Percentiles rank a stretch among this genome's conserved stretches.
Evolutionary conservation across 2,113 vertebrate species (phyloP).

Genomic region (Mustelus asterias): DNA sequence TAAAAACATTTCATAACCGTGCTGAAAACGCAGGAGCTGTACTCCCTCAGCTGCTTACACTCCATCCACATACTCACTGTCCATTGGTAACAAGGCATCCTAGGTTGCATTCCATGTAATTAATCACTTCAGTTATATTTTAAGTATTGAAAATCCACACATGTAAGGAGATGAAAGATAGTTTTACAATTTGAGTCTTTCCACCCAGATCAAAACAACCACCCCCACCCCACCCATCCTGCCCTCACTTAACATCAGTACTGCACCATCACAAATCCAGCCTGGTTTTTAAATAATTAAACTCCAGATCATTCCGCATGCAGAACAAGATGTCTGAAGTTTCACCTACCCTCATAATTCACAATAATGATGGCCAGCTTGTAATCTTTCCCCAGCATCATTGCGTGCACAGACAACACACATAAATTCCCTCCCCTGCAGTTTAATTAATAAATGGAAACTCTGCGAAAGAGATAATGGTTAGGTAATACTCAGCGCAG

Average conservation of each 20-base stretch:
- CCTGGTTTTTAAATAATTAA: slow-evolving; percentile 32
- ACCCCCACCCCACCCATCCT: no score
- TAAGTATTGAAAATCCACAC: not conserved
- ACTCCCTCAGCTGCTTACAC: not conserved
- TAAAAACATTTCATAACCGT: not conserved
- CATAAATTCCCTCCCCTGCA: slow-evolving; percentile 38
- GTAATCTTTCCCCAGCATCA: slow-evolving; percentile 65
- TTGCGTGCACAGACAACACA: slow-evolving; percentile 38
- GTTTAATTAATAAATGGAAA: slow-evolving; percentile 46
- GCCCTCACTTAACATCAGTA: not conserved
- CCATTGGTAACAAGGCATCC: not conserved
- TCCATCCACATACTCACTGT: not conserved
- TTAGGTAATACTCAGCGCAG: slow-evolving; percentile 42
- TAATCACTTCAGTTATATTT: slow-evolving; percentile 10
- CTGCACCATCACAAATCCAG: not conserved
- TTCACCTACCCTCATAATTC: slow-evolving; percentile 62
- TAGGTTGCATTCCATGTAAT: not conserved
- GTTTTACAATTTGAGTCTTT: not conserved
- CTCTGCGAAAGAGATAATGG: slow-evolving; percentile 20
- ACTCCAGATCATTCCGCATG: slow-evolving; percentile 28
- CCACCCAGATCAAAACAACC: not conserved
- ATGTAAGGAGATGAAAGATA: not conserved
- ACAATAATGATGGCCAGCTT: slow-evolving; percentile 64
- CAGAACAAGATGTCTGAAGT: slow-evolving; percentile 34
- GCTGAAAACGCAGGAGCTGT: not conserved